phyloP scores from a whole-genome alignment of 2,888 invertebrate genomes.

The Erynnis tages region DNA sequence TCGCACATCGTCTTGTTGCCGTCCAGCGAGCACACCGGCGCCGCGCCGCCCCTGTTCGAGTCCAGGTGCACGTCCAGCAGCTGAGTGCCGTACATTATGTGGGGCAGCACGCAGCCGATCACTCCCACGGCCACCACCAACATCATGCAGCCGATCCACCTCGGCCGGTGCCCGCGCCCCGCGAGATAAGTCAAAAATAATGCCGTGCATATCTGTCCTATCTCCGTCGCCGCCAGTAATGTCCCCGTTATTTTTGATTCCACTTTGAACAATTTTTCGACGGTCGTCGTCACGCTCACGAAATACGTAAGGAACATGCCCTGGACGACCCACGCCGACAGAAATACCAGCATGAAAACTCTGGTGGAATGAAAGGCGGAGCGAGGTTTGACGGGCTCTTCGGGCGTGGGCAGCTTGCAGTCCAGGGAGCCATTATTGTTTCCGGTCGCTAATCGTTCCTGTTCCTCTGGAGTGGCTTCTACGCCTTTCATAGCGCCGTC shows the following conservation, averaged over 20 bases:
- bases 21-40: constrained; percentile 53
- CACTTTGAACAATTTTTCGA: constrained; percentile 95
- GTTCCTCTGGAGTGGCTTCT: constrained; percentile 76
- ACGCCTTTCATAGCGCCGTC: constrained; percentile 75
- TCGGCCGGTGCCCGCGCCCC: constrained; percentile 94
- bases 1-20: constrained; percentile 72
- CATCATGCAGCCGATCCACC: constrained; percentile 97
- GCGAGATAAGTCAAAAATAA: constrained; percentile 93
- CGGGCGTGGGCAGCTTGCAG: constrained; percentile 84
- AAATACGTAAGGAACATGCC: constrained; percentile 98
- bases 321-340: constrained; percentile 92
- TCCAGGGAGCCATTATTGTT: constrained; percentile 90
- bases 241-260: constrained; percentile 95
- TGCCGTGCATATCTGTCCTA: constrained; percentile 95
- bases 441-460: constrained; percentile 71
- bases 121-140: constrained; percentile 92
- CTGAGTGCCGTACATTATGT: constrained; percentile 90
- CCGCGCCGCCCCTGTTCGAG: constrained; percentile 60
- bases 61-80: constrained; percentile 78
- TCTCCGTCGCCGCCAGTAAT: constrained; percentile 94
- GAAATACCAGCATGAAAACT: constrained; percentile 93
- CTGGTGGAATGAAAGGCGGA: constrained; percentile 91
- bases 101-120: constrained; percentile 93
- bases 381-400: constrained; percentile 84
- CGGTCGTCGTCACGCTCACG: constrained; percentile 95